A percentile compares a stretch with the other conserved stretches of the same genome.
phyloP scores from a whole-genome alignment of 1,140 invertebrate genomes.

The Yoshiicerus persimilis region DNA sequence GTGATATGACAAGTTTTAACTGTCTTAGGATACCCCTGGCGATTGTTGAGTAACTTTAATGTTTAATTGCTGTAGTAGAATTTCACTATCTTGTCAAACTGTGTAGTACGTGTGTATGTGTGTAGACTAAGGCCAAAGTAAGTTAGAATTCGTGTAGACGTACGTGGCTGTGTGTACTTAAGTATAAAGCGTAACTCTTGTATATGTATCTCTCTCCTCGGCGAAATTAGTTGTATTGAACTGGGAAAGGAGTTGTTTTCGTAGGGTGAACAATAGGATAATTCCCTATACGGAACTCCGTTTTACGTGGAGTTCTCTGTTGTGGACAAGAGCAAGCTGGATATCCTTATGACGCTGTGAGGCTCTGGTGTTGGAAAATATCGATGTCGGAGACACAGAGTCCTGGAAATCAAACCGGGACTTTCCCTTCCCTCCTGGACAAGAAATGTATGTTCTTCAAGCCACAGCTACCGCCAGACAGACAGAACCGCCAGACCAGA shows the following conservation, averaged over 20 bases:
- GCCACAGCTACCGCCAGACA: background rate
- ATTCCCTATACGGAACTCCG: background rate
- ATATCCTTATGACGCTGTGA: background rate
- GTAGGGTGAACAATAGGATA: constrained; percentile 12
- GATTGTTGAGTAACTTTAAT: background rate
- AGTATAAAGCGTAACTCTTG: background rate
- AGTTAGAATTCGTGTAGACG: background rate
- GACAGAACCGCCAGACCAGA: background rate
- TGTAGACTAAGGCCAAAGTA: background rate
- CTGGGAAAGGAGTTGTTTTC: constrained; percentile 12
- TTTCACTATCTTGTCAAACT: background rate
- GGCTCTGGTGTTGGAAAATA: constrained; percentile 10
- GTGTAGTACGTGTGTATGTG: background rate
- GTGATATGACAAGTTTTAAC: background rate
- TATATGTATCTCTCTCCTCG: background rate
- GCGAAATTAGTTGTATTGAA: background rate
- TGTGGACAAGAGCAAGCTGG: background rate
- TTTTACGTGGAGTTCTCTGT: constrained; percentile 3
- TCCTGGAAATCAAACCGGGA: background rate
- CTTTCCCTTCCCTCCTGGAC: background rate
- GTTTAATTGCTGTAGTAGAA: background rate
- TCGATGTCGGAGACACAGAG: background rate
- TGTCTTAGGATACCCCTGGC: background rate
- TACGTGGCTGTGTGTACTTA: background rate
- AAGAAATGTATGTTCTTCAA: background rate